Conservation (phyloP, 2,888 invertebrate species). For the Lasioglossum malachurum region DNA sequence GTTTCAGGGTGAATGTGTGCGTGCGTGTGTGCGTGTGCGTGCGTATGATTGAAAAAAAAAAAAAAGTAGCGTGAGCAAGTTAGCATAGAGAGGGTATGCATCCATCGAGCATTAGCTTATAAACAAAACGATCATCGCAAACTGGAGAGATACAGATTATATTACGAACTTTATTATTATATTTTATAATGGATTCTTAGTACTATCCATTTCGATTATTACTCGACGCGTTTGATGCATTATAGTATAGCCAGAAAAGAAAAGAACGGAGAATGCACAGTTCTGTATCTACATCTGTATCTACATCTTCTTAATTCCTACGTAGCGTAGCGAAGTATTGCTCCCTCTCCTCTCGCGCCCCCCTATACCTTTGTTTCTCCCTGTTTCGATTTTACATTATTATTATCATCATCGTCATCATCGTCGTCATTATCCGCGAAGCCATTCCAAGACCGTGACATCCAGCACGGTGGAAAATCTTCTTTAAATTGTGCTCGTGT, state of each 20-base stretch:
- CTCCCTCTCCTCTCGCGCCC: slow-evolving; percentile 14
- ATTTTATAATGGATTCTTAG: slow-evolving; percentile 77
- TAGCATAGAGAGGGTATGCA: slow-evolving; percentile 36
- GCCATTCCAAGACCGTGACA: slow-evolving; percentile 67
- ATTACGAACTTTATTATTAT: slow-evolving; percentile 61
- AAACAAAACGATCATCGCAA: slow-evolving; percentile 45
- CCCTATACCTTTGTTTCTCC: slow-evolving; percentile 2
- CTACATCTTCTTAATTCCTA: slow-evolving; percentile 76
- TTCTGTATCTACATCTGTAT: slow-evolving; percentile 42
- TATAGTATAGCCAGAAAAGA: slow-evolving; percentile 78
- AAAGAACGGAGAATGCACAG: slow-evolving; percentile 79
- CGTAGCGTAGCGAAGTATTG: slow-evolving; percentile 75
- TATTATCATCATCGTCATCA: slow-evolving; percentile 36
- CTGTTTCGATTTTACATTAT: slow-evolving; percentile 41
- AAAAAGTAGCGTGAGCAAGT: slow-evolving; percentile 35
- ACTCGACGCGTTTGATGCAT: slow-evolving; percentile 75
- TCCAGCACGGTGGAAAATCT: slow-evolving; percentile 24
- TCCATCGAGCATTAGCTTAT: slow-evolving; percentile 46
- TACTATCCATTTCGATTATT: slow-evolving; percentile 75
- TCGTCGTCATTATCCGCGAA: slow-evolving; percentile 60
- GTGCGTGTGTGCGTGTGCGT: neutral
- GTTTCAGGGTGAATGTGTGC: neutral
- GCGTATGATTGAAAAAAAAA: neutral
- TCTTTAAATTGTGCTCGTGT: slow-evolving; percentile 20
- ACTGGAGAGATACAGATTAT: slow-evolving; percentile 43